These are phyloP conservation scores for Lepeophtheirus salmonis DNA, from an alignment of 1,140 invertebrate species.

Conservation along the genomic window DNA sequence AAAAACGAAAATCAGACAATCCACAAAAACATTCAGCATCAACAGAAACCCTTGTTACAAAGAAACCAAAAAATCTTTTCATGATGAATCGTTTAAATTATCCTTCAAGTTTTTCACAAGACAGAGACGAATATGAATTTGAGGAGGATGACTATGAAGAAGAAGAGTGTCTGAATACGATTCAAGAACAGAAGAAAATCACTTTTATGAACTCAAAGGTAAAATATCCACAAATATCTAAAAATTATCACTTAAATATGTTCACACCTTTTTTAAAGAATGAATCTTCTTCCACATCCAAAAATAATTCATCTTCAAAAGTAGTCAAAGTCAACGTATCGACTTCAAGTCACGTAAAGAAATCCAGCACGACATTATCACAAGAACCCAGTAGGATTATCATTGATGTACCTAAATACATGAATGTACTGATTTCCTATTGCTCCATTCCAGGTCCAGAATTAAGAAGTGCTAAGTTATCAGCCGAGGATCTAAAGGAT, in stretches of 20 bases:
- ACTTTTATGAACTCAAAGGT: too few relatives aligned
- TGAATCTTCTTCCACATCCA: too few relatives aligned
- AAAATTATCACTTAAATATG: too few relatives aligned
- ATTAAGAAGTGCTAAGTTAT: constrained; percentile 9
- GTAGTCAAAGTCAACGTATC: too few relatives aligned
- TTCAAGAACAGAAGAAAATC: too few relatives aligned
- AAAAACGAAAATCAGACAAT: constrained; percentile 17
- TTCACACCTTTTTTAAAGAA: too few relatives aligned
- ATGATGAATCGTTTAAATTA: constrained; percentile 17
- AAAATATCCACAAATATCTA: too few relatives aligned
- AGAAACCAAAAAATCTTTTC: constrained; percentile 18
- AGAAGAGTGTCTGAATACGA: background rate
- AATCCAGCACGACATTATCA: too few relatives aligned
- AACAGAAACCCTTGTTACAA: constrained; percentile 18
- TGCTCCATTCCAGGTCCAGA: background rate
- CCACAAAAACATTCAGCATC: constrained; percentile 13
- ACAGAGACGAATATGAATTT: constrained; percentile 13
- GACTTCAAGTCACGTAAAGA: too few relatives aligned
- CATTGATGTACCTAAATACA: too few relatives aligned
- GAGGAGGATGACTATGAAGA: constrained; percentile 5
- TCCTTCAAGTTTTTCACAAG: background rate
- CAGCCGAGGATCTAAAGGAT: constrained; percentile 12
- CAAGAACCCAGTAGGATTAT: too few relatives aligned
- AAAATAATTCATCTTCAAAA: too few relatives aligned
- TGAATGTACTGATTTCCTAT: background rate